phyloP scores from a whole-genome alignment of 2,113 vertebrate genomes.

The Cephalopterus ornatus region DNA sequence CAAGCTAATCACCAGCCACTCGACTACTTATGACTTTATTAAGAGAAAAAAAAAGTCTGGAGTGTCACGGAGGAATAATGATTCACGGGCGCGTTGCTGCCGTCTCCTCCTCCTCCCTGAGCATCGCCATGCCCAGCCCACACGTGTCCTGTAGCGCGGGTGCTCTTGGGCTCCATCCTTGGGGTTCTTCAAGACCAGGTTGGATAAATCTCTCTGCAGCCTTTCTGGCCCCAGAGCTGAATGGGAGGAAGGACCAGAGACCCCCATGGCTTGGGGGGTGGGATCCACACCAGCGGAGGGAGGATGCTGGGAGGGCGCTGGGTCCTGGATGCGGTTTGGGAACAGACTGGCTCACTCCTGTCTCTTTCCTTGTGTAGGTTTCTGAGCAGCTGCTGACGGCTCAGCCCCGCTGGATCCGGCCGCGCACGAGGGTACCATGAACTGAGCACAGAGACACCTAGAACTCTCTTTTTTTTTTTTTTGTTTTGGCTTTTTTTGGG shows the following conservation, averaged over 20 bases:
- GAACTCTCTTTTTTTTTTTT: background rate
- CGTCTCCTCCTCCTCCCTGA: background rate
- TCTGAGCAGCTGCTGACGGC: background rate
- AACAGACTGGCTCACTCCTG: background rate
- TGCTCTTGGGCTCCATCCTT: background rate
- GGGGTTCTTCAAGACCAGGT: background rate
- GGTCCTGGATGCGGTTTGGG: background rate
- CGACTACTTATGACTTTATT: slow-evolving; percentile 15
- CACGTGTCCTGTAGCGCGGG: background rate
- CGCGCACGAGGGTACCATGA: slow-evolving; percentile 54
- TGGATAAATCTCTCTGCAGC: background rate
- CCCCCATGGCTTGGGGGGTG: no score
- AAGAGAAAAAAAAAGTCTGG: background rate
- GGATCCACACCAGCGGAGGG: accelerated
- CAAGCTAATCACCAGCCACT: slow-evolving; percentile 1
- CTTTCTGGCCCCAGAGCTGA: background rate
- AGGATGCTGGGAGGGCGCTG: accelerated
- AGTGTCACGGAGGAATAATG: background rate
- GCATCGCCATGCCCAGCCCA: background rate
- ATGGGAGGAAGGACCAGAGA: background rate
- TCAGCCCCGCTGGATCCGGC: background rate
- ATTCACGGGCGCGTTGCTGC: background rate
- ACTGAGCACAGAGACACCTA: slow-evolving; percentile 43
- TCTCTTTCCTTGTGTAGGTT: background rate
- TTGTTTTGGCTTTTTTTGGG: background rate